These are phyloP conservation scores for Progne subis DNA, from an alignment of 2,113 vertebrate species.

Conservation along the genomic window DNA sequence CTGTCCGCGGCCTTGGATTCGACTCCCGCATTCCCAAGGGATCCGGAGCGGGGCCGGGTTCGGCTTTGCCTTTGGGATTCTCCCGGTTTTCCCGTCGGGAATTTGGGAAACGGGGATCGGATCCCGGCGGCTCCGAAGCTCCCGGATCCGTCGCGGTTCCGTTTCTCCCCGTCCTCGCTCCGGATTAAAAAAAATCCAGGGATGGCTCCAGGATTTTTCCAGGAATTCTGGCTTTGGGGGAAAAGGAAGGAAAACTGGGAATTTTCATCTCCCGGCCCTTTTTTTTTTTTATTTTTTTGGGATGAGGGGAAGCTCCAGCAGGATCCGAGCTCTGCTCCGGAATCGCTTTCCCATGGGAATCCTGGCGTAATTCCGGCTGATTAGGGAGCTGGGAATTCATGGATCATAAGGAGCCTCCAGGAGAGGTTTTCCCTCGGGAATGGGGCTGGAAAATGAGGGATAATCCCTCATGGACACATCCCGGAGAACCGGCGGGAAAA, in stretches of 20 bases:
- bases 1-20: rapidly evolving
- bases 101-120: neutral
- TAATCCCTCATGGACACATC: neutral
- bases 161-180: neutral
- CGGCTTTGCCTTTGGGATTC: too few relatives aligned
- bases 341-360: neutral
- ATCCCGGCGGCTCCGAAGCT: neutral
- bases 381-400: neutral
- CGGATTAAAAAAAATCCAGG: too few relatives aligned
- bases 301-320: neutral
- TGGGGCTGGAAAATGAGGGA: neutral
- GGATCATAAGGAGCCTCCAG: neutral
- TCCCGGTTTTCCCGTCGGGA: rapidly evolving
- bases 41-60: too few relatives aligned
- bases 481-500: neutral
- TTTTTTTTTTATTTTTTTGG: neutral
- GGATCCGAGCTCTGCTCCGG: neutral
- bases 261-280: neutral
- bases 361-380: neutral
- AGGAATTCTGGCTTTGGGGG: neutral
- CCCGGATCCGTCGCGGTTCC: rapidly evolving
- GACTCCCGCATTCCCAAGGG: neutral
- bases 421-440: rapidly evolving
- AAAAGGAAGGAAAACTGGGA: neutral
- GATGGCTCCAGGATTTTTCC: neutral